Base-by-base conservation (phyloP, 2,888 invertebrate species). In the Drosophila prostipennis region DNA sequence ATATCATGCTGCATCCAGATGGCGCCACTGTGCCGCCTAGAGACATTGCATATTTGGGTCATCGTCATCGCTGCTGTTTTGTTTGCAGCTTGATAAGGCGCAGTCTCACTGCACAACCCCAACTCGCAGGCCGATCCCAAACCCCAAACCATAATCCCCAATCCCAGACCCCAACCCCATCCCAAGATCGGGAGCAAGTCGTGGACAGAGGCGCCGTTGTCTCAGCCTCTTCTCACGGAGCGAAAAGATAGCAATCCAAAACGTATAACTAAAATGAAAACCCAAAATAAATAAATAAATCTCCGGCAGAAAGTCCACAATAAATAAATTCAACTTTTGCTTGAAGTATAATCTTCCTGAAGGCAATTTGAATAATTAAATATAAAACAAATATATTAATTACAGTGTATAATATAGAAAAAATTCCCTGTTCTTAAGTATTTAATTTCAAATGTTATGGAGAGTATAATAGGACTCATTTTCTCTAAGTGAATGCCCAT, bases 21-120 rank as follows among this genome's bases (percentile, higher is more conserved):
- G 80, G 81, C 80, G 79, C 78, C 79, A 67, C 55, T 29, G 58
- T 48, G 76, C 34, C 72, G 64, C 55, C 54, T 19, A 34, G 48
- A 65, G 52, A 58, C 72, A 68, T 53, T 59, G 60, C 68, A 52
- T 61, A 77, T 78, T 79, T 83, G 78, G 81, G 81, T 83, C 83
- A 83, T 58, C 61, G 29, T 56, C 56, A 53, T 51, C 65, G 39
- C 58, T 13, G 48, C 51, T 34, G 65, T 51, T 49, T 49, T 74
- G 70, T 64, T 72, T 63, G 60, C 69, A 68, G 29, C 63, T 57
- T 81, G 80, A 81, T 81, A 81, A 82, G 78, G 46, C 54, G 45
- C 54, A 54, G 59, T 23, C 59, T 53, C 40, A 14, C 45, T 29
- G 52, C 63, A 23, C 37, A 39, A 49, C 46, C 36, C 53, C 60